Conservation (phyloP, 2,113 vertebrate species). For the Phasianus colchicus region DNA sequence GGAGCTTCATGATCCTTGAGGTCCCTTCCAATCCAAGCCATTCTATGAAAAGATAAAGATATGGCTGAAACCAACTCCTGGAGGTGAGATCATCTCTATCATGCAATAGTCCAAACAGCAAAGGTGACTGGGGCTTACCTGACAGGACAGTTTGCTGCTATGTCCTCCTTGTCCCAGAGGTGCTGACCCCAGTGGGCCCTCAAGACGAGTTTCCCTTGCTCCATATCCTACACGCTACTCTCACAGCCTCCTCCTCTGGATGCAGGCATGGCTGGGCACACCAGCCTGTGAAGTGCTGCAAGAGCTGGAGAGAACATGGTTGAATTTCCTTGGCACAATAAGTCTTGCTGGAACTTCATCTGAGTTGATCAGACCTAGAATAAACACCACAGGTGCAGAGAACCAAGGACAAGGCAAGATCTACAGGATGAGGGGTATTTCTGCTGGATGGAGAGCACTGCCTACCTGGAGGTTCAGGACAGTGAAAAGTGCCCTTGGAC, state of each 20-base stretch:
- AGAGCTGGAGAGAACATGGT: not conserved
- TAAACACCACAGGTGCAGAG: constrained; percentile 58
- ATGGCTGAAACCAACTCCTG: not conserved
- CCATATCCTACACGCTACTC: not conserved
- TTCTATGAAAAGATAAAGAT: not conserved
- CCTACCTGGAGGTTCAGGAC: not conserved
- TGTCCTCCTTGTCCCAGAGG: constrained; percentile 15
- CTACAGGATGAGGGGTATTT: not conserved
- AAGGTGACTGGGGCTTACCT: constrained; percentile 35
- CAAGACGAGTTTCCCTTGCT: rapidly evolving
- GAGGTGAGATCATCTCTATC: not conserved
- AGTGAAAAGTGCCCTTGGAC: not conserved
- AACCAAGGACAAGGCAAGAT: constrained; percentile 31
- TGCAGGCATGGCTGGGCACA: not conserved
- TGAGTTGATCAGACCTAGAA: constrained; percentile 51
- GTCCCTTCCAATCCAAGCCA: no score
- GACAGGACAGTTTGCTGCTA: not conserved
- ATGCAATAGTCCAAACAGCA: not conserved
- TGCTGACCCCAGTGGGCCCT: not conserved
- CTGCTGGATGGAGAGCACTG: not conserved
- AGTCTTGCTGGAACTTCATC: constrained; percentile 25
- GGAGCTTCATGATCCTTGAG: no score
- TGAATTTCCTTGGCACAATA: not conserved
- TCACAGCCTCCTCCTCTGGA: not conserved
- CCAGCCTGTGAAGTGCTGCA: not conserved